phyloP scores from a whole-genome alignment of 1,140 invertebrate genomes.

The Drosophila teissieri region DNA sequence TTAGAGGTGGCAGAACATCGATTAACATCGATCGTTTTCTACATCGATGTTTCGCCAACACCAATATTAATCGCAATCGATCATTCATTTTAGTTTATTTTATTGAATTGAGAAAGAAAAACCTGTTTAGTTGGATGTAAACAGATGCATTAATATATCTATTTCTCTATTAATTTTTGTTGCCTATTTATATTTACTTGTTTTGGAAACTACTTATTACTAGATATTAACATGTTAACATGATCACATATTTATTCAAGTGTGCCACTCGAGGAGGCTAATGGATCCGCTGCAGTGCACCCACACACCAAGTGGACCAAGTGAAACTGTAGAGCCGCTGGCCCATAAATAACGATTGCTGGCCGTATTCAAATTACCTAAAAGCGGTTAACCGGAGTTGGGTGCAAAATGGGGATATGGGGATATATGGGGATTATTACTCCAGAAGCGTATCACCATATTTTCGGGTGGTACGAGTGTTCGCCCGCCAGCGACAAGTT shows the following conservation, averaged over 20 bases:
- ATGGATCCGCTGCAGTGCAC: conserved; percentile 21
- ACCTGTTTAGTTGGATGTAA: too few relatives aligned
- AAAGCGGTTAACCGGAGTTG: conserved; percentile 15
- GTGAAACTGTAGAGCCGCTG: conserved; percentile 32
- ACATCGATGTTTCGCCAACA: too few relatives aligned
- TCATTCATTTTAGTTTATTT: too few relatives aligned
- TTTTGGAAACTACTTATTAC: too few relatives aligned
- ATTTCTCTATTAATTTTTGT: too few relatives aligned
- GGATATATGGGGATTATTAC: conserved; percentile 1
- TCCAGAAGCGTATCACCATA: conserved; percentile 9
- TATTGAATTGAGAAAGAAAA: too few relatives aligned
- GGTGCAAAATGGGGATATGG: conserved; percentile 1
- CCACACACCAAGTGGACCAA: conserved; percentile 23
- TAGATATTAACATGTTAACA: too few relatives aligned
- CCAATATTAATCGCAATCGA: too few relatives aligned
- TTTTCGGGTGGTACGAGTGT: conserved; percentile 16
- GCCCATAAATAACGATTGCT: conserved; percentile 74
- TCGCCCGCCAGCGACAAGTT: conserved; percentile 63
- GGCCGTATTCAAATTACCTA: conserved; percentile 71
- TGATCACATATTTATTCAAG: background rate
- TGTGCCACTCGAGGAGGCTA: background rate
- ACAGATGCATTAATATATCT: too few relatives aligned
- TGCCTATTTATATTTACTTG: too few relatives aligned
- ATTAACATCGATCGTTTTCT: too few relatives aligned
- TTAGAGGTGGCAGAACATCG: too few relatives aligned